Evolutionary conservation across 2,113 vertebrate species (phyloP).

Genomic region (Prunella himalayana): DNA sequence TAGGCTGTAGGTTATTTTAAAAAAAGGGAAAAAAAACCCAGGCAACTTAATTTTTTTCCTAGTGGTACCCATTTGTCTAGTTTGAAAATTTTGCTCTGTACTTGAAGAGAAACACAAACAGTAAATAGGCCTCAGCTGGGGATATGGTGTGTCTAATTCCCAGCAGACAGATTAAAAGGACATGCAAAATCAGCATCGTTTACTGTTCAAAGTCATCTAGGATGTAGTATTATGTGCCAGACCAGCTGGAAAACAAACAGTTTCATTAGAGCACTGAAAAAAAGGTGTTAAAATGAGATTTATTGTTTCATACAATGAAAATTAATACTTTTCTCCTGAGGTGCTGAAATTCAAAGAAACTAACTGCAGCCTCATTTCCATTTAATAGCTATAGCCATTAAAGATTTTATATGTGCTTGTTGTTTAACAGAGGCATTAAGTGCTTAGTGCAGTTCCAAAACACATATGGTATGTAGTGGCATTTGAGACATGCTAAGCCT

Average conservation of each 20-base stretch:
- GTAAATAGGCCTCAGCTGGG: neutral
- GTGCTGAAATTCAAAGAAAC: neutral
- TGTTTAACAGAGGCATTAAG: neutral
- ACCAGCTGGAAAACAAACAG: neutral
- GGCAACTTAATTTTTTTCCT: neutral
- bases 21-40: neutral
- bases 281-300: neutral
- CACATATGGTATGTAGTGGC: neutral
- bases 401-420: neutral
- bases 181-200: neutral
- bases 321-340: neutral
- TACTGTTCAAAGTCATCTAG: neutral
- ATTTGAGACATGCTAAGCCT: neutral
- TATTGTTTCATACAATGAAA: neutral
- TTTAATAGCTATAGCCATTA: neutral
- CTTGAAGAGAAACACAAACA: neutral
- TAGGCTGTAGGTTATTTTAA: neutral
- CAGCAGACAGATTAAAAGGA: neutral
- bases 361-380: neutral
- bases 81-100: neutral
- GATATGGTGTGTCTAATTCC: neutral
- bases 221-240: neutral
- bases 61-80: neutral
- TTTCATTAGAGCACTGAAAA: neutral
- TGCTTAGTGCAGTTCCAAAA: neutral